Evolutionary conservation across 2,888 invertebrate genomes (phyloP).

Genomic region (Protonemura montana): DNA sequence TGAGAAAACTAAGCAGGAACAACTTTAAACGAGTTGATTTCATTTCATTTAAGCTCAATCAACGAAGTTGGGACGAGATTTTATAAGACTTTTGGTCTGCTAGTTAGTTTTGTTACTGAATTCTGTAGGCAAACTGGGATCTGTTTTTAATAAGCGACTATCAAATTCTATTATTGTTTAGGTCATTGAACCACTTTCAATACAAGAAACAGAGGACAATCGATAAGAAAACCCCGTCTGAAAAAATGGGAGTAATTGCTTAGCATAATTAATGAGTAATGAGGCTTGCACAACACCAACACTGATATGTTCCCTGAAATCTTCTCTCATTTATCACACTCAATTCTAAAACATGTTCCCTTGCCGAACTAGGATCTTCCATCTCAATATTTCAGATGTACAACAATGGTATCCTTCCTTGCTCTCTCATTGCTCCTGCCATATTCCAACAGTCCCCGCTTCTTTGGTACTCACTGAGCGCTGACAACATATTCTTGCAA

Average conservation of each 20-base stretch:
- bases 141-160: neutral
- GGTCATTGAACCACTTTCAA: neutral
- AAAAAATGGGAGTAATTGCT: neutral
- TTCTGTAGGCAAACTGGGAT: neutral
- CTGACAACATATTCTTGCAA: neutral
- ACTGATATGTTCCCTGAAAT: neutral
- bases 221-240: neutral
- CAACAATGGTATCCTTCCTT: neutral
- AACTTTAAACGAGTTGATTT: slow-evolving; percentile 39
- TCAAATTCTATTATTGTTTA: neutral
- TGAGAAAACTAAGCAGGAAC: slow-evolving; percentile 29
- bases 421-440: neutral
- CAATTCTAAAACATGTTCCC: neutral
- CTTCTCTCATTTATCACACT: neutral
- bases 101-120: neutral
- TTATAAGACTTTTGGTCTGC: slow-evolving; percentile 12
- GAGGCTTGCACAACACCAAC: neutral
- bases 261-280: neutral
- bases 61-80: slow-evolving; percentile 31
- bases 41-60: slow-evolving; percentile 41
- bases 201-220: neutral
- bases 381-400: neutral
- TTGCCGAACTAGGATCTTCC: neutral
- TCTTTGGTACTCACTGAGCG: neutral
- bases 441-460: neutral